Conservation (phyloP, 2,888 invertebrate genomes). For the Aromia moschata region DNA sequence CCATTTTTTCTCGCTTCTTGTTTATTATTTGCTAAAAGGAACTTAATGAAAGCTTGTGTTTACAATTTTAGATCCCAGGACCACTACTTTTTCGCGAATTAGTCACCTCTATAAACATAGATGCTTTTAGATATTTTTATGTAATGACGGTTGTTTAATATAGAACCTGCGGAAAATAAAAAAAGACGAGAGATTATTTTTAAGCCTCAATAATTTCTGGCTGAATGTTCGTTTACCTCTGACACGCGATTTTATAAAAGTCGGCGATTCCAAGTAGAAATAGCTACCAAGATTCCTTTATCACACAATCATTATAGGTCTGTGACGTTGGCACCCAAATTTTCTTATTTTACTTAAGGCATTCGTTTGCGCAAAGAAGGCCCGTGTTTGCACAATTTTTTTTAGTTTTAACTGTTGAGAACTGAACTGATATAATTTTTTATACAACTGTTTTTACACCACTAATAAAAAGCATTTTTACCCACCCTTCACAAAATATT, state of each 20-base stretch:
- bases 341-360: too few relatives aligned
- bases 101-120: constrained; percentile 1
- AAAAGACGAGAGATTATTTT: neutral
- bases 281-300: neutral
- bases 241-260: neutral
- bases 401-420: too few relatives aligned
- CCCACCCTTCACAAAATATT: too few relatives aligned
- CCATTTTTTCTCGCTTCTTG: too few relatives aligned
- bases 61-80: neutral
- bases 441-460: too few relatives aligned
- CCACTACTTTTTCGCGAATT: neutral
- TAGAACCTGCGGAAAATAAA: neutral
- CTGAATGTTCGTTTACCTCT: neutral
- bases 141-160: constrained; percentile 2
- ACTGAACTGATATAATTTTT: too few relatives aligned
- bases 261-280: neutral
- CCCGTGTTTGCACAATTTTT: too few relatives aligned
- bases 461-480: too few relatives aligned
- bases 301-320: too few relatives aligned
- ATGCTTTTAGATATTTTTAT: neutral
- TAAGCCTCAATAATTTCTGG: constrained; percentile 4
- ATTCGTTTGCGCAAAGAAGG: too few relatives aligned
- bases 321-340: too few relatives aligned
- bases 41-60: neutral
- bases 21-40: too few relatives aligned